Percentiles rank a stretch among this genome's conserved stretches.
Evolutionary conservation across 2,888 invertebrate genomes (phyloP).

Genomic region (Osmoderma eremita): DNA sequence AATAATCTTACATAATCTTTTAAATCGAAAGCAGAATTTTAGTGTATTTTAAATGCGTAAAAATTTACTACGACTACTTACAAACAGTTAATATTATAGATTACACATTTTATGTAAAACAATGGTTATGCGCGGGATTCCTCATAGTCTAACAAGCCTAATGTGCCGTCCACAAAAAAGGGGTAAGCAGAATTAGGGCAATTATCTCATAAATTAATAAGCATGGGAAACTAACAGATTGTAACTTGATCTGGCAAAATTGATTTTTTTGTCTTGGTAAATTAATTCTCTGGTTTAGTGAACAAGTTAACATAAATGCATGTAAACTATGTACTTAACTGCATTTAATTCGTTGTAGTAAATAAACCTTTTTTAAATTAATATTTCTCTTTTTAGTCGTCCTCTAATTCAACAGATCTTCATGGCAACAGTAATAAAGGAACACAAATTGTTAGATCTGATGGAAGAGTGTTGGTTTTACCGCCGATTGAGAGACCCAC

Average conservation of each 20-base stretch:
- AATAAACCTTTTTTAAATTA: background rate
- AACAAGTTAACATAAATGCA: background rate
- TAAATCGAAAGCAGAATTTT: too few relatives aligned
- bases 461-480: slow-evolving; percentile 79
- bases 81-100: too few relatives aligned
- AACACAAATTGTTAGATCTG: slow-evolving; percentile 76
- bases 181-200: background rate
- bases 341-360: background rate
- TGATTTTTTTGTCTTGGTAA: slow-evolving; percentile 1
- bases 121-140: background rate
- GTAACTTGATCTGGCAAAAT: background rate
- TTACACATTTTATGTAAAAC: background rate
- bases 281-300: slow-evolving; percentile 14
- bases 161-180: background rate
- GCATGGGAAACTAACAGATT: slow-evolving; percentile 5
- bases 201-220: slow-evolving; percentile 23
- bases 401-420: slow-evolving; percentile 19
- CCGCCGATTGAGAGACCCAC: slow-evolving; percentile 87
- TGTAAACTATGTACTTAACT: background rate
- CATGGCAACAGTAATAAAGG: slow-evolving; percentile 22
- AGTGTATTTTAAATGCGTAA: too few relatives aligned
- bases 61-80: too few relatives aligned
- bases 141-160: background rate
- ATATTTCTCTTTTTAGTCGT: slow-evolving; percentile 30
- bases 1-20: background rate